Evolutionary conservation across 2,113 vertebrate genomes (phyloP).

Genomic region (Ictidomys tridecemlineatus): DNA sequence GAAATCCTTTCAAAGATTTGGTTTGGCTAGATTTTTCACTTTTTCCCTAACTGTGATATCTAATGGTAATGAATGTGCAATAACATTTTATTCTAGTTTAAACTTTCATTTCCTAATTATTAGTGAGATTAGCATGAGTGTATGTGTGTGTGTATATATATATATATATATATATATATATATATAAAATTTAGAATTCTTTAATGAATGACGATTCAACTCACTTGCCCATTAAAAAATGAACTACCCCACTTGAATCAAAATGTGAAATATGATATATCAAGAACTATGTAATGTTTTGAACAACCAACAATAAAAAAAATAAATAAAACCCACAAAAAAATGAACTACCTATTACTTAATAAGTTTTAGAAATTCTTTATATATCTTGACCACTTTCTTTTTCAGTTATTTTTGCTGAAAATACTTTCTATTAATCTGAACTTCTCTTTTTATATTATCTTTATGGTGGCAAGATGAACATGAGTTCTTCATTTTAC

Average conservation of each 20-base stretch:
- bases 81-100: background rate
- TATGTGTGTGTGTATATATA: background rate
- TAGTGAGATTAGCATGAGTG: background rate
- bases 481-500: conserved; percentile 31
- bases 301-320: too few relatives aligned
- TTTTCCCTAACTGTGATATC: background rate
- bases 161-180: background rate
- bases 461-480: background rate
- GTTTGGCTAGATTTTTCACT: background rate
- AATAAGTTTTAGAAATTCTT: background rate
- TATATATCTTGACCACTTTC: background rate
- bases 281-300: too few relatives aligned
- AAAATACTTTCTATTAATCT: background rate
- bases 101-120: background rate
- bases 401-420: background rate
- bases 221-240: background rate
- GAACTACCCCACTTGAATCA: too few relatives aligned
- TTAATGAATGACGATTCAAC: background rate
- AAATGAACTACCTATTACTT: background rate
- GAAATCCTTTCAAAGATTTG: background rate
- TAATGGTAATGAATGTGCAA: background rate
- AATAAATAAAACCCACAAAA: too few relatives aligned
- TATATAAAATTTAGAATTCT: background rate
- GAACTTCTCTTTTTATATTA: background rate
- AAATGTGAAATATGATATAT: too few relatives aligned